A percentile compares a stretch with the other conserved stretches of the same genome.
These are phyloP conservation scores for Notothenia rossii DNA, from an alignment of 2,113 vertebrate genomes.

Conservation along the genomic window DNA sequence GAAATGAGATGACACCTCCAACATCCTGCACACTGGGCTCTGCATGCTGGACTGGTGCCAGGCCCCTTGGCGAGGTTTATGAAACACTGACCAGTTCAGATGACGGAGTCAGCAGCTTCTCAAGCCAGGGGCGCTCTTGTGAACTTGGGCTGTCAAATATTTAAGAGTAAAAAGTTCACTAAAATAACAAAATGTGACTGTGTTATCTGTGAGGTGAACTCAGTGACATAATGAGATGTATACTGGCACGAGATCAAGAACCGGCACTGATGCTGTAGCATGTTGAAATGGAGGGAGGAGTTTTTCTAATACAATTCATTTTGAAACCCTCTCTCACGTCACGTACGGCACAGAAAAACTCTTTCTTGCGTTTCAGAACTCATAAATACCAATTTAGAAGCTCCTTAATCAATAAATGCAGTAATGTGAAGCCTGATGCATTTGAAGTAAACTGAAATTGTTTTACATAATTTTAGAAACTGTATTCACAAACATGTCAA, in stretches of 20 bases:
- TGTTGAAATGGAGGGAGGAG: slow-evolving; percentile 5
- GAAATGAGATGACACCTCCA: slow-evolving; percentile 66
- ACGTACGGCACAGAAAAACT: background rate
- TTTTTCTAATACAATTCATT: background rate
- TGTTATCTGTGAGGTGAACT: background rate
- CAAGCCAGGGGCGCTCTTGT: slow-evolving; percentile 54
- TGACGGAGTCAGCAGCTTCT: slow-evolving; percentile 72
- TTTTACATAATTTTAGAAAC: background rate
- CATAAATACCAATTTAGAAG: background rate
- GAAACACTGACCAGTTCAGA: slow-evolving; percentile 65
- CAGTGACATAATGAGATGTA: background rate
- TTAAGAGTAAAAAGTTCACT: slow-evolving; percentile 44
- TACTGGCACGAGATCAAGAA: background rate
- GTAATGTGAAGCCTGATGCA: background rate
- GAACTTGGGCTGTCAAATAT: slow-evolving; percentile 62
- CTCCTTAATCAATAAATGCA: background rate
- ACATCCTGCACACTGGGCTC: slow-evolving; percentile 34
- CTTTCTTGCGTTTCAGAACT: background rate
- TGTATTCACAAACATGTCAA: background rate
- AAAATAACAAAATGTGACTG: slow-evolving; percentile 14
- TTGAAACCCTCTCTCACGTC: background rate
- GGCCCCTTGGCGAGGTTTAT: slow-evolving; percentile 52
- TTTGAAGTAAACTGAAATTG: background rate
- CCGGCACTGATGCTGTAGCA: slow-evolving; percentile 2
- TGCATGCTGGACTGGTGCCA: slow-evolving; percentile 59